Evolutionary conservation across 2,113 vertebrate genomes (phyloP).

Genomic region (Laterallus jamaicensis): DNA sequence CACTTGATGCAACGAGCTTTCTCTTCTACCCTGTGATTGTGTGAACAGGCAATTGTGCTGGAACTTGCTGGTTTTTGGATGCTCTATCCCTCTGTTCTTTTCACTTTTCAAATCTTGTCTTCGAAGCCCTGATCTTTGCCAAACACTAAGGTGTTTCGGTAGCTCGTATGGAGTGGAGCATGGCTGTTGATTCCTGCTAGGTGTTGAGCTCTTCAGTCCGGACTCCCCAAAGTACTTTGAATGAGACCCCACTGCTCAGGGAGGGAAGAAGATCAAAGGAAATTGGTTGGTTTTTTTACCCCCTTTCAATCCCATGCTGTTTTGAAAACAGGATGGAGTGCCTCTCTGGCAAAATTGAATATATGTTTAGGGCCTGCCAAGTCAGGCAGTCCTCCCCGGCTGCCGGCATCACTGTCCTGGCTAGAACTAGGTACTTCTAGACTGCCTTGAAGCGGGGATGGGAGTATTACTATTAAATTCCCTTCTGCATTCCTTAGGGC

Average conservation of each 20-base stretch:
- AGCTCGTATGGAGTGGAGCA: background rate
- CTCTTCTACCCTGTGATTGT: background rate
- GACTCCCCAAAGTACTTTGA: background rate
- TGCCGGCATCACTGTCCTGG: background rate
- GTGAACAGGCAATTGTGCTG: background rate
- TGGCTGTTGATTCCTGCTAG: background rate
- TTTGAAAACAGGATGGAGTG: background rate
- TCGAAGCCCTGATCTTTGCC: background rate
- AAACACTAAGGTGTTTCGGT: background rate
- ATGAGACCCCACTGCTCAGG: background rate
- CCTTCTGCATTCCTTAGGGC: background rate
- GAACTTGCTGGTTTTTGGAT: background rate
- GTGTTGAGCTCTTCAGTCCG: background rate
- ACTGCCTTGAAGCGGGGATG: background rate
- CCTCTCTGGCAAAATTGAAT: background rate
- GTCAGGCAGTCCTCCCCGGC: background rate
- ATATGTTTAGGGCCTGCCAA: background rate
- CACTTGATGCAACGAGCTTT: background rate
- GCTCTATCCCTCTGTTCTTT: slow-evolving; percentile 3
- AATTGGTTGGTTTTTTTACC: background rate
- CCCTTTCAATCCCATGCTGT: background rate
- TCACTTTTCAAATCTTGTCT: background rate
- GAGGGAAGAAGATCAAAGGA: background rate
- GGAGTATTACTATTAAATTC: background rate
- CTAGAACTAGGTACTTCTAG: background rate